These are phyloP conservation scores for Heteromyza rotundicornis DNA, from an alignment of 2,888 invertebrate genomes.

Conservation along the genomic window DNA sequence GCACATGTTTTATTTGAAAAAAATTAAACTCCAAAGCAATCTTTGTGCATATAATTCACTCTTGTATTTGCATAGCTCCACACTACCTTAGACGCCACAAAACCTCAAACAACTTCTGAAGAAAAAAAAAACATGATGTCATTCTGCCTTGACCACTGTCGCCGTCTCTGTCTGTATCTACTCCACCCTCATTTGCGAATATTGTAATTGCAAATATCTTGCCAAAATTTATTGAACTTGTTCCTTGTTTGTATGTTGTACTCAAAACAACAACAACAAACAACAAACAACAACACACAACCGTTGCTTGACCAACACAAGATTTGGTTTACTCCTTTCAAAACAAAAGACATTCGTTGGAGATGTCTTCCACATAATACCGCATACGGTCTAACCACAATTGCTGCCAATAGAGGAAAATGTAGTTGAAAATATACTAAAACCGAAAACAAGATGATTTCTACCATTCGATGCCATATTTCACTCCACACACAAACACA, in stretches of 20 bases:
- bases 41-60: too few species aligned
- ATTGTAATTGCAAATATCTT: constrained; percentile 8
- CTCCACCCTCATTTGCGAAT: too few species aligned
- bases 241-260: constrained; percentile 27
- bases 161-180: too few species aligned
- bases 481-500: constrained; percentile 3
- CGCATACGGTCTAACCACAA: not conserved
- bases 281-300: not conserved
- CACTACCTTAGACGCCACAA: too few species aligned
- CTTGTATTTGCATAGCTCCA: too few species aligned
- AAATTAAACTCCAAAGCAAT: too few species aligned
- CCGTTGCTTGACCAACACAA: constrained; percentile 17
- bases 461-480: constrained; percentile 10
- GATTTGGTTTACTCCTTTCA: not conserved
- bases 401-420: not conserved
- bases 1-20: too few species aligned
- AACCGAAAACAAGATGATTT: constrained; percentile 11
- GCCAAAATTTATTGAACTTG: constrained; percentile 2
- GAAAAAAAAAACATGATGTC: too few species aligned
- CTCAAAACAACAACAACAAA: constrained; percentile 14
- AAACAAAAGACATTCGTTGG: constrained; percentile 1
- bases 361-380: not conserved
- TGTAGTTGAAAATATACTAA: not conserved
- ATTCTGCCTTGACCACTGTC: not conserved
- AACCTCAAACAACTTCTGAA: too few species aligned